A percentile compares a stretch with the other conserved stretches of the same genome.
Conservation (phyloP, 2,888 invertebrate genomes). For the Pyrrhosoma nymphula region DNA sequence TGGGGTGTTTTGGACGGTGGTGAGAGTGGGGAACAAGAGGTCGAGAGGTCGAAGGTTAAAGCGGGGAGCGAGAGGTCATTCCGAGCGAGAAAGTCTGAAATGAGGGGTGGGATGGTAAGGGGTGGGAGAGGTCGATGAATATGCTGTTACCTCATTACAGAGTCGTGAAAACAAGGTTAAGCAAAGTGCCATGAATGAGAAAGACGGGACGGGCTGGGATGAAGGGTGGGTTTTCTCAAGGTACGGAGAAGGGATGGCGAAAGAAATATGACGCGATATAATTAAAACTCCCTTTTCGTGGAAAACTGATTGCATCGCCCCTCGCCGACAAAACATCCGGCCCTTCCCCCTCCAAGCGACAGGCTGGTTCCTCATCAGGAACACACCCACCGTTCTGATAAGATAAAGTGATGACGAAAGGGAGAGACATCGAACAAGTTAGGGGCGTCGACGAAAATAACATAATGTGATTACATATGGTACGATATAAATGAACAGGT, state of each 20-base stretch:
- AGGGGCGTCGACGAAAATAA: too few relatives aligned
- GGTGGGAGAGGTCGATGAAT: background rate
- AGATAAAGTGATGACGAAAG: background rate
- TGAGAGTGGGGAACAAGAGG: background rate
- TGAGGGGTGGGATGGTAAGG: background rate
- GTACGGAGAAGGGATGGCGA: background rate
- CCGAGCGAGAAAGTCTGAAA: background rate
- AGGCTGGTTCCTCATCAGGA: background rate
- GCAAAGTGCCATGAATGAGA: background rate
- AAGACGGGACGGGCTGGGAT: background rate
- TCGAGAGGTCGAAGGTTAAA: background rate
- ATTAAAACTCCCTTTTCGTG: background rate
- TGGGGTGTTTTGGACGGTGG: background rate
- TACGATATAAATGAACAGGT: too few relatives aligned
- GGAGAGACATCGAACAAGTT: background rate
- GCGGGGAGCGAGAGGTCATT: background rate
- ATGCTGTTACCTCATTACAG: slow-evolving; percentile 43
- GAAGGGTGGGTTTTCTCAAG: too few relatives aligned
- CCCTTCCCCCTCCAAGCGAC: background rate
- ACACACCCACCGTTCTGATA: slow-evolving; percentile 5
- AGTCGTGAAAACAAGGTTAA: background rate
- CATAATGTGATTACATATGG: too few relatives aligned
- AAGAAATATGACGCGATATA: background rate
- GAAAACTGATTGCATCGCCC: background rate
- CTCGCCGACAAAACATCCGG: background rate